Percentiles rank a stretch among this genome's conserved stretches.
Conservation (phyloP, 2,113 vertebrate genomes). For the Oplegnathus fasciatus region DNA sequence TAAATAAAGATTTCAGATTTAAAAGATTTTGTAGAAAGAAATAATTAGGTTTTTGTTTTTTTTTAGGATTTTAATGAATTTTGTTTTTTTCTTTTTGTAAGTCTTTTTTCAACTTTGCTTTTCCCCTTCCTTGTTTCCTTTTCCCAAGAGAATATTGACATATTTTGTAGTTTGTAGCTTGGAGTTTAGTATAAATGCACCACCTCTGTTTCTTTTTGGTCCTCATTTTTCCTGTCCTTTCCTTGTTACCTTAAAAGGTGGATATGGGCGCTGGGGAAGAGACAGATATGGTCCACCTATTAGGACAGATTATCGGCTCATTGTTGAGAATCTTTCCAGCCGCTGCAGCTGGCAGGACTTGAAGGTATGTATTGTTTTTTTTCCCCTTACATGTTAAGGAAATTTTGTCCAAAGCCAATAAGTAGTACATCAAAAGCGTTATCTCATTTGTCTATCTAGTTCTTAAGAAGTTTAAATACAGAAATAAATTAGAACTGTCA, state of each 20-base stretch:
- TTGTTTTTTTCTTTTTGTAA: slow-evolving; percentile 14
- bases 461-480: background rate
- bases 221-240: slow-evolving; percentile 84
- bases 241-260: slow-evolving; percentile 93
- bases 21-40: slow-evolving; percentile 20
- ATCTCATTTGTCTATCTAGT: background rate
- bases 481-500: background rate
- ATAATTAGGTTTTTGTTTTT: slow-evolving; percentile 2
- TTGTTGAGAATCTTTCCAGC: slow-evolving; percentile 98
- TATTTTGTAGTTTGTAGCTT: slow-evolving; percentile 68
- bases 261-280: slow-evolving; percentile 94
- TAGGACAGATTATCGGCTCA: slow-evolving; percentile 97
- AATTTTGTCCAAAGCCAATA: background rate
- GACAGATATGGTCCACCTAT: slow-evolving; percentile 96
- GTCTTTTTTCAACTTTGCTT: slow-evolving; percentile 50
- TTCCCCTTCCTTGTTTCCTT: slow-evolving; percentile 56
- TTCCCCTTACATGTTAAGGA: background rate
- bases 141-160: slow-evolving; percentile 60
- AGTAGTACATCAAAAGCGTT: background rate
- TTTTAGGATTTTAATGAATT: background rate
- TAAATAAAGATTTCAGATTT: background rate
- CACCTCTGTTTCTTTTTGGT: slow-evolving; percentile 49
- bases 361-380: slow-evolving; percentile 86
- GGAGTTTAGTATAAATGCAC: slow-evolving; percentile 60
- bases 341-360: slow-evolving; percentile 99